Base-by-base conservation (phyloP, 2,113 vertebrate species). In the Pandion haliaetus region DNA sequence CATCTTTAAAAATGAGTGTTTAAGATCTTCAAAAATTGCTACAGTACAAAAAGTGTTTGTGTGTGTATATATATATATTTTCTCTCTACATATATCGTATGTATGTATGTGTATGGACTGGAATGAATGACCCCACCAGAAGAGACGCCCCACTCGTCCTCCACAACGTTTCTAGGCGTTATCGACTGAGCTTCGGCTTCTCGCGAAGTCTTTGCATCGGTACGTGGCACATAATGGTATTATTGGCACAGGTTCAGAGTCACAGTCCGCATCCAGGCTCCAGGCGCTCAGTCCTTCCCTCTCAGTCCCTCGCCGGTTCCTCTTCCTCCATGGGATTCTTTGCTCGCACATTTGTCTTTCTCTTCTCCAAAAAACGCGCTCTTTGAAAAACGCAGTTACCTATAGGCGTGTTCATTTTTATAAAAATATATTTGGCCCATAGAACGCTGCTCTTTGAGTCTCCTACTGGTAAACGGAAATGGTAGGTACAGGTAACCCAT, bases 161-260 rank as follows among this genome's bases (percentile, higher is more conserved):
- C 96, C 55, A 70, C 86, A 50, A 82, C 58, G 63, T 79, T 81
- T 88, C 96, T 49, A 82, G 59, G 45, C 17, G 54, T 84, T 90
- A 57, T 36, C 85, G 36, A 50, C 97, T 87, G 58, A 74, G 94
- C 96, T 86, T 54, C 36, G 34, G 95, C 97, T 96, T 49, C 94
- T 85, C 26, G 38, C 92, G 77, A 95, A 95, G 98, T 94, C 98
- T 95, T 97, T 98, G 96, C 98, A 97, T 98, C 98, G 93, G 98
- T 98, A 98, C 99, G 98, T 99, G 99, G 99, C 99, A 99, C 99
- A 99, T 99, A 99, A 98, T 99, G 99, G 99, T 99, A 98, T 99
- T 99, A 99, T 99, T 99, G 99, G 99, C 99, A 99, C 99, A 99
- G 99, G 99, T 99, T 99, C 99, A 98, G 98, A 98, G 98, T 98